Evolutionary conservation across 2,797 vertebrate genomes (phyloP), one percentile per base, ranked within the genome.

Genomic region (Anas bernieri): DNA sequence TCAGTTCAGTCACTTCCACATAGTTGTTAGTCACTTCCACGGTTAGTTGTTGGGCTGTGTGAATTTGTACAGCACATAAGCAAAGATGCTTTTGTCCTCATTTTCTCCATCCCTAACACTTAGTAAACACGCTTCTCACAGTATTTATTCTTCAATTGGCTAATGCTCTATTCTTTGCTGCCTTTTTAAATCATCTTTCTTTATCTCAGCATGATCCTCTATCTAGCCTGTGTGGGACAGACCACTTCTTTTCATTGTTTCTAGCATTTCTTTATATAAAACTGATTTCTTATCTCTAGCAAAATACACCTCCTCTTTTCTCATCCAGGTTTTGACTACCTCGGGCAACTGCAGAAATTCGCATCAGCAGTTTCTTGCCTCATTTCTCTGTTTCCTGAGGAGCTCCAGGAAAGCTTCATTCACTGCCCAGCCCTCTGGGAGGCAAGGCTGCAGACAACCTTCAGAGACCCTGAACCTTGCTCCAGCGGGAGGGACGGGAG

Each of bases 171-270:
- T 79, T 92, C 88, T 94, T 56, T 62, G 31, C 50, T 88, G 31
- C 37, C 45, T 91, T 93, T 85, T 56, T 74, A 83, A 90, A 70
- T 39, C 52, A 87, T 52, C 74, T 88, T 92, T 63, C 73, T 50
- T 64, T 70, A 39, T 74, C 64, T 90, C 2, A 0, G 26, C 43
- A 46, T 6, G 25, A 63, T 45, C 77, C 41, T 30, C 82, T 74
- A 35, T 69, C 66, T 81, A 37, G 87, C 61, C 68, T 35, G 16
- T 1, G 2, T 0, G 0, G 62, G 55, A 54, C 72, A 88, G n/a
- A 48, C 1, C 4, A 67, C 77, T 75, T 81, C 68, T 83, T 50
- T 78, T 66, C n/a, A 55, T 59, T 90, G 87, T 68, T 67, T 82
- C 39, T 28, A 83, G 41, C 41, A 21, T 66, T 55, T 73, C n/a